Base-by-base conservation (phyloP, 1,140 invertebrate species). In the Drosophila littoralis region DNA sequence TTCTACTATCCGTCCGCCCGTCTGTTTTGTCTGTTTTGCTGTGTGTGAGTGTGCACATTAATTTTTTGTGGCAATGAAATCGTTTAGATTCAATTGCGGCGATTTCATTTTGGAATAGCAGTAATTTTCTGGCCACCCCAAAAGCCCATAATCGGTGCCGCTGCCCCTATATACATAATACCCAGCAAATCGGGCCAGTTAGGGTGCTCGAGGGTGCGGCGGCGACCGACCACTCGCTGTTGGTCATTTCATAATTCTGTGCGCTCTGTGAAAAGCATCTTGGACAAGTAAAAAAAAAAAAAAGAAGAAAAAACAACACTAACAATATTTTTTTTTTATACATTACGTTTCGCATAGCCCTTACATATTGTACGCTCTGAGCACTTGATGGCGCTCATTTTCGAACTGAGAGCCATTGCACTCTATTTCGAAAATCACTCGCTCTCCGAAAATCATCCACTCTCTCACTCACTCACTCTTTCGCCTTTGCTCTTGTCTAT, bases 71-170 rank as follows among this genome's bases (percentile, higher is more conserved):
- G 84, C 83, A 88, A 88, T 88, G 83, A 88, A 88, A 79, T 89
- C 79, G 84, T 88, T 88, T 88, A 83, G 69, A 89, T 89, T 89
- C 83, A 88, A 88, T 88, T 88, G 83, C 52, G 64, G 83, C 83
- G 79, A 88, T 88, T 88, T 88, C 77, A 88, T 88, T 88, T 88
- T 88, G 84, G 76, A 88, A 89, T 83, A 77, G 84, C 80, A 83
- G 83, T 80, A 88, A 88, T 88, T 88, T 88, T 77, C 83, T 89
- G 84, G 69, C 83, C 73, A 80, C 77, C 83, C 84, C 55, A 75
- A 70, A 58, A 42, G 59, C 59, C 46, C 36, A 59, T 48, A 65
- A 61, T 45, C 42, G 48, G 48, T 65, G 63, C 59, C 40, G 54
- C 22, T 32, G 59, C 59, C 59, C 59, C 59, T 61, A 33, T 35